Base-by-base conservation (phyloP, 2,797 vertebrate species). In the Mus caroli region DNA sequence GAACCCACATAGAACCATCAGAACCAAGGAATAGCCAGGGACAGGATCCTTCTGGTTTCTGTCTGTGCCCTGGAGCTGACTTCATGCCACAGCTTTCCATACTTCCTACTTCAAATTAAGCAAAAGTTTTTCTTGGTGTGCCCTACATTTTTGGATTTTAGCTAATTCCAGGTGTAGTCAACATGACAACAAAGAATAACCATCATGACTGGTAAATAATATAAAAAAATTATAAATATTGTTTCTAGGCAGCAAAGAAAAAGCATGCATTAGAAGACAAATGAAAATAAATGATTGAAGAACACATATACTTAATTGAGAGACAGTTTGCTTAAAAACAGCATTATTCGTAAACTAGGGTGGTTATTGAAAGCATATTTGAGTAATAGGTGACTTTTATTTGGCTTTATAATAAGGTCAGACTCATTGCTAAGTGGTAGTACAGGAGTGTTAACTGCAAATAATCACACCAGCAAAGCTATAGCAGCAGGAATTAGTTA, bases 281-380 rank as follows among this genome's bases (percentile, higher is more conserved):
- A 40, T 93, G 10, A 79, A 96, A 94, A 73, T 94, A 92, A 92
- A 73, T 90, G 96, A 82, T 67, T 71, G n/a, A 78, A 73, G 26
- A 89, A 84, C 79, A 89, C 80, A 69, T 64, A 3, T 95, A 28
- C 31, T 94, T 94, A 85, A 78, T 92, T 87, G 52, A 20, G 3
- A 34, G 5, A 87, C 31, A 89, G 13, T 62, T 83, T 87, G 37
- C 71, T 95, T 89, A 91, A 90, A 31, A 64, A 34, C 2, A 31
- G 6, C 43, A 50, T 58, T 54, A 52, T 91, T 87, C 75, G 5
- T 93, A 40, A 90, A 46, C 17, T 85, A 52, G 62, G 4, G 12
- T 40, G 11, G 6, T 67, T 91, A 11, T 84, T 84, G 76, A 97
- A 75, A 15, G 15, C 4, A 26, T 58, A 43, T 67, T 93, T 90